These are phyloP conservation scores for Epirrita christyi DNA, from an alignment of 2,888 invertebrate genomes.

Conservation along the genomic window DNA sequence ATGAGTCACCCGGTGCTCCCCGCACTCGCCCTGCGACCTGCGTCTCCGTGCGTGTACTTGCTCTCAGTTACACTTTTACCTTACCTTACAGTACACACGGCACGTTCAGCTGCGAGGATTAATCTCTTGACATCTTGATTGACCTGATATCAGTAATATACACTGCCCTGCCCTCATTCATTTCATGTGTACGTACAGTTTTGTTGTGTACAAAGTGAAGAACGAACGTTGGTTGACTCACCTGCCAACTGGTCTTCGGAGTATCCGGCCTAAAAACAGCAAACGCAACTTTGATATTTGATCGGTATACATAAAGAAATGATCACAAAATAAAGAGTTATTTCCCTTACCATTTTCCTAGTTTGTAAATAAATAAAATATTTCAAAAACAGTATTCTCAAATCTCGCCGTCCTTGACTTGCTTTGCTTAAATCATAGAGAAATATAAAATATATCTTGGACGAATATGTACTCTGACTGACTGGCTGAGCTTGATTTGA, in stretches of 20 bases:
- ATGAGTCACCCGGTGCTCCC: slow-evolving; percentile 61
- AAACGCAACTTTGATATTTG: neutral
- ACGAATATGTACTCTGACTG: too few relatives aligned
- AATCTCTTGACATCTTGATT: neutral
- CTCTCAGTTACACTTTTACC: slow-evolving; percentile 23
- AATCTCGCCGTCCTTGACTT: too few relatives aligned
- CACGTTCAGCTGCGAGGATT: neutral
- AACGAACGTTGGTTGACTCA: slow-evolving; percentile 80
- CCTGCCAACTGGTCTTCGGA: slow-evolving; percentile 96
- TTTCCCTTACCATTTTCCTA: slow-evolving; percentile 12
- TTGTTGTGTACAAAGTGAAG: too few relatives aligned
- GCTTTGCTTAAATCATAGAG: too few relatives aligned
- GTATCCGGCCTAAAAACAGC: slow-evolving; percentile 91
- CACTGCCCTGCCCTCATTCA: too few relatives aligned
- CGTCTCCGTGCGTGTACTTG: slow-evolving; percentile 1
- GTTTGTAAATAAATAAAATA: neutral
- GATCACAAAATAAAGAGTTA: neutral
- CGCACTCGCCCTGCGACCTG: slow-evolving; percentile 23
- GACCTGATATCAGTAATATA: neutral
- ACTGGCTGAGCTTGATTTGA: too few relatives aligned
- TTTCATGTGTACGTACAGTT: too few relatives aligned
- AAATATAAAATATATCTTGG: too few relatives aligned
- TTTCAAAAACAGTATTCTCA: too few relatives aligned
- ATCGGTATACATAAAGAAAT: neutral
- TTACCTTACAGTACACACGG: slow-evolving; percentile 21